Evolutionary conservation across 1,140 invertebrate species (phyloP).

Genomic region (Piezodorus guildinii): DNA sequence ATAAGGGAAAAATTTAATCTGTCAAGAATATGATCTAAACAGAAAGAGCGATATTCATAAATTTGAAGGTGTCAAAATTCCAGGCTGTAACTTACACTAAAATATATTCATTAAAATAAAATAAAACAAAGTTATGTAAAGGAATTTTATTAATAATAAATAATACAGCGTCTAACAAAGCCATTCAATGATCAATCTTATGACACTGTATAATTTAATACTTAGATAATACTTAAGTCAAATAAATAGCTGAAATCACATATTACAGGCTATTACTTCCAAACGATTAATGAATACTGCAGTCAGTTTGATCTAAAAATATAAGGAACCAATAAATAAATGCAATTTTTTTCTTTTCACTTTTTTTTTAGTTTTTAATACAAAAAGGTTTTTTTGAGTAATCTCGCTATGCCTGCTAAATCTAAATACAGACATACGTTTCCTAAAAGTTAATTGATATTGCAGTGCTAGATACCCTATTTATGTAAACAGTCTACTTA

Average conservation of each 20-base stretch:
- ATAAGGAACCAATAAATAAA: constrained; percentile 11
- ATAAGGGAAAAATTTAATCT: neutral
- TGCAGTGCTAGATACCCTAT: constrained; percentile 15
- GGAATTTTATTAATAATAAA: constrained; percentile 1
- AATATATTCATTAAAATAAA: neutral
- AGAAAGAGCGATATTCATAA: too few relatives aligned
- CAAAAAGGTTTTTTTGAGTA: too few relatives aligned
- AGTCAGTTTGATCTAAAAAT: constrained; percentile 2
- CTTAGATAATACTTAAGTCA: neutral
- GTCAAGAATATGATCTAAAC: too few relatives aligned
- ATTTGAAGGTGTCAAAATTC: too few relatives aligned
- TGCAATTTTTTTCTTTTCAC: neutral
- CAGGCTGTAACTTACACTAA: too few relatives aligned
- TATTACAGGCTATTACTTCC: neutral
- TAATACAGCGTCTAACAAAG: neutral
- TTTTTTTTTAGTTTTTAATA: too few relatives aligned
- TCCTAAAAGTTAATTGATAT: neutral
- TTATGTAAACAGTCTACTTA: neutral
- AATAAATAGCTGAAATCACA: constrained; percentile 9
- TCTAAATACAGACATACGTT: too few relatives aligned
- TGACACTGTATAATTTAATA: constrained; percentile 1
- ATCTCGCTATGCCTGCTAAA: too few relatives aligned
- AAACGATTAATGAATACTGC: neutral
- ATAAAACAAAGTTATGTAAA: neutral
- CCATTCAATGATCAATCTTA: neutral